Percentiles rank a stretch among this genome's conserved stretches.
Evolutionary conservation across 2,888 invertebrate species (phyloP).

Genomic region (Pammene fasciana): DNA sequence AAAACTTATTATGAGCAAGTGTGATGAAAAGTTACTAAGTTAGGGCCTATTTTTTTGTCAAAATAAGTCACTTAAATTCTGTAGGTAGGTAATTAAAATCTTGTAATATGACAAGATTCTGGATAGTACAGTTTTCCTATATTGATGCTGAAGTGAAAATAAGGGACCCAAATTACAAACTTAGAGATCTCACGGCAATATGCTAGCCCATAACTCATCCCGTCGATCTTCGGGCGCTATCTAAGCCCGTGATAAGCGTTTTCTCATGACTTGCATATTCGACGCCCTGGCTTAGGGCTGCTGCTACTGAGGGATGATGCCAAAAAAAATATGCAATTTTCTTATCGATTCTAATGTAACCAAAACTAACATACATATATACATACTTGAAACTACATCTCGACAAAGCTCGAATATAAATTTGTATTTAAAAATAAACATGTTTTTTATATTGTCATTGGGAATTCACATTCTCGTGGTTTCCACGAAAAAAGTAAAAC

Average conservation of each 20-base stretch:
- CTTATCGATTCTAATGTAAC: not conserved
- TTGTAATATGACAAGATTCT: not conserved
- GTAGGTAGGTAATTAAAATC: not conserved
- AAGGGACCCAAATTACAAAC: constrained; percentile 50
- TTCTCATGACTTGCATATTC: constrained; percentile 83
- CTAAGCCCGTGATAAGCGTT: constrained; percentile 78
- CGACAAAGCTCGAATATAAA: no score
- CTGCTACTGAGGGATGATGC: constrained; percentile 33
- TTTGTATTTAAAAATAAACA: no score
- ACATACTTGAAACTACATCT: no score
- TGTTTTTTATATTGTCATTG: no score
- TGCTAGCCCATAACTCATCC: constrained; percentile 77
- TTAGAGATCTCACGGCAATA: constrained; percentile 68
- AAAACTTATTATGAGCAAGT: no score
- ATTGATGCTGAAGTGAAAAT: not conserved
- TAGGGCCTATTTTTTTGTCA: no score
- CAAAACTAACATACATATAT: no score
- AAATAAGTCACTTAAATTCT: no score
- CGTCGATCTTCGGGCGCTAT: constrained; percentile 67
- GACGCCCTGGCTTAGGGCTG: constrained; percentile 45
- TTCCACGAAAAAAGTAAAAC: no score
- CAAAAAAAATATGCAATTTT: no score
- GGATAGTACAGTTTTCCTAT: not conserved
- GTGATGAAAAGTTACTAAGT: no score
- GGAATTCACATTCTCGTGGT: no score